These are phyloP conservation scores for Clarias magur DNA, from an alignment of 2,113 vertebrate species.

Conservation along the genomic window DNA sequence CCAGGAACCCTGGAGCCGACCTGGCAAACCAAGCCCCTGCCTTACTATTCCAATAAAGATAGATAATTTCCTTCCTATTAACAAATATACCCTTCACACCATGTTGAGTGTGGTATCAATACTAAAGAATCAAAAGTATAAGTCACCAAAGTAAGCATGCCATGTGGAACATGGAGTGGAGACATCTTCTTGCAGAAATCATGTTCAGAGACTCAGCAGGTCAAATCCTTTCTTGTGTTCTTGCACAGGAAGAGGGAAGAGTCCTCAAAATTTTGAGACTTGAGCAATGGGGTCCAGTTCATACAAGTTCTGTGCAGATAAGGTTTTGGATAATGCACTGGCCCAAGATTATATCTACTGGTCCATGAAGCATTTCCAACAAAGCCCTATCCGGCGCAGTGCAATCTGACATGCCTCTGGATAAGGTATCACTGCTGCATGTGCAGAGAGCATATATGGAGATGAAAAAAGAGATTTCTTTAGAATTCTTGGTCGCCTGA, in stretches of 20 bases:
- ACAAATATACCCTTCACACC: not conserved
- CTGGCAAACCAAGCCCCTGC: not conserved
- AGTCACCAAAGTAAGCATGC: not conserved
- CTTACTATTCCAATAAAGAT: not conserved
- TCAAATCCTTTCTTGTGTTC: not conserved
- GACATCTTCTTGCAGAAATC: not conserved
- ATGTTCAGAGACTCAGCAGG: too few species aligned
- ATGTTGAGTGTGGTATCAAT: not conserved
- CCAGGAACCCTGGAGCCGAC: not conserved
- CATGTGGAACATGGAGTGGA: not conserved
- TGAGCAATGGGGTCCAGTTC: not conserved
- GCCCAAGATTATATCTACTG: not conserved
- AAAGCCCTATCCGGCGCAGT: slow-evolving; percentile 2
- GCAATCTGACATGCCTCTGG: slow-evolving; percentile 43
- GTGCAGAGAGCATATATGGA: slow-evolving; percentile 58
- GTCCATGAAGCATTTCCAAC: slow-evolving; percentile 29
- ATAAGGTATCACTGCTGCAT: slow-evolving; percentile 45
- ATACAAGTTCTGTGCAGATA: not conserved
- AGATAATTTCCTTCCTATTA: not conserved
- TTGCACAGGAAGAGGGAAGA: not conserved
- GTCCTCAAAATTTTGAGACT: not conserved
- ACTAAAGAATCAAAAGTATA: not conserved
- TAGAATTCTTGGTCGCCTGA: slow-evolving; percentile 55
- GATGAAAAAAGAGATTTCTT: slow-evolving; percentile 63
- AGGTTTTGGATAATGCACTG: not conserved